Evolutionary conservation across 1,140 invertebrate species (phyloP).

Genomic region (Melipona quadrifasciata): DNA sequence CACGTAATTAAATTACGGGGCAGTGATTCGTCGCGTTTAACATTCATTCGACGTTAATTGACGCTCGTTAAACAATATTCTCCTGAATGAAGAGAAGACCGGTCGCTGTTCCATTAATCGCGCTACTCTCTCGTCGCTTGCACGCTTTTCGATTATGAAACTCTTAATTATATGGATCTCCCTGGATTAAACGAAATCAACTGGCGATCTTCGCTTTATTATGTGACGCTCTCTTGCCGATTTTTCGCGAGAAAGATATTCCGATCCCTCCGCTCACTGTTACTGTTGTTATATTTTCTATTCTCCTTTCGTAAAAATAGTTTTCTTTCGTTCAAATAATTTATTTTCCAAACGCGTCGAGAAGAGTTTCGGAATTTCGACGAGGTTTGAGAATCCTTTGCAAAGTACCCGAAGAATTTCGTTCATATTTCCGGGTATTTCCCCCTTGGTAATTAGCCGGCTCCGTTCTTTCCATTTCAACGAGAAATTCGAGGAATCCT

Average conservation of each 20-base stretch:
- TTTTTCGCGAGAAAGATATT: background rate
- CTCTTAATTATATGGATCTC: background rate
- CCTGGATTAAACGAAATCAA: background rate
- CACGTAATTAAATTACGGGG: background rate
- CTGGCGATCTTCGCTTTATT: slow-evolving; percentile 6
- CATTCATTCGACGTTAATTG: background rate
- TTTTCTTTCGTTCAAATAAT: background rate
- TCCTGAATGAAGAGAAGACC: background rate
- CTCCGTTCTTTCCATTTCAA: too few species aligned
- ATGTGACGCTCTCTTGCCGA: background rate
- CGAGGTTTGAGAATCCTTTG: background rate
- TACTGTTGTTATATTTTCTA: too few species aligned
- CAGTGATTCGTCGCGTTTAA: background rate
- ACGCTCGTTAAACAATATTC: slow-evolving; percentile 20
- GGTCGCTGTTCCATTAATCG: background rate
- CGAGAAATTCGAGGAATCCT: background rate
- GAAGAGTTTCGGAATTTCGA: background rate
- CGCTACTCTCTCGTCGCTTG: background rate
- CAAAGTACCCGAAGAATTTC: background rate
- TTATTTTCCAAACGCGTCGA: background rate
- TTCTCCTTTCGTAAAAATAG: too few species aligned
- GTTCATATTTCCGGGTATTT: background rate
- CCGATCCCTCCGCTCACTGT: too few species aligned
- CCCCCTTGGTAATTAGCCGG: too few species aligned
- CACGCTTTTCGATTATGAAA: background rate